Percentiles rank a stretch among this genome's conserved stretches.
These are phyloP conservation scores for Macrophya annulata DNA, from an alignment of 2,888 invertebrate species.

Conservation along the genomic window DNA sequence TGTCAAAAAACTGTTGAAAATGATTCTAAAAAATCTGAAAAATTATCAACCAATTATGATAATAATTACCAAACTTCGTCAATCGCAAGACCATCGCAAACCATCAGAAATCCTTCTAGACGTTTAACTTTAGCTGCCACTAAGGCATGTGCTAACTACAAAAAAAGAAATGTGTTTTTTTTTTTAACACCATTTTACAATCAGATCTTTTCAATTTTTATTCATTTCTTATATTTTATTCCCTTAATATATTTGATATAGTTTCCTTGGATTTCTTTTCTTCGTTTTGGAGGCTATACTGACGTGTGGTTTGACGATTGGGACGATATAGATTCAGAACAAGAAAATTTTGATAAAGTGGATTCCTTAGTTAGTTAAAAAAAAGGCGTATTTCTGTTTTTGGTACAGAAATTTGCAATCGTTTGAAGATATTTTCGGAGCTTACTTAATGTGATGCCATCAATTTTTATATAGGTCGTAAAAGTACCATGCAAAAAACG, in stretches of 20 bases:
- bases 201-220: background rate
- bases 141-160: background rate
- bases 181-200: background rate
- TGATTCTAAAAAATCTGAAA: background rate
- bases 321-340: background rate
- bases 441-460: background rate
- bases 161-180: background rate
- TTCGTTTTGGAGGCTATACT: conserved; percentile 29
- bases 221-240: background rate
- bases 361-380: background rate
- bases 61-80: background rate
- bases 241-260: background rate
- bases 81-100: background rate
- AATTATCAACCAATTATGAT: background rate
- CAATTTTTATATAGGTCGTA: background rate
- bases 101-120: background rate
- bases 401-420: background rate
- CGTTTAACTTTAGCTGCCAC: conserved; percentile 9
- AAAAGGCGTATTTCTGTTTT: conserved; percentile 9
- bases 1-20: conserved; percentile 2
- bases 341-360: background rate
- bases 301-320: conserved; percentile 48
- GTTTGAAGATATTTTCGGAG: background rate
- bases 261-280: conserved; percentile 45
- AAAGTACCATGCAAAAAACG: conserved; percentile 1